phyloP scores from a whole-genome alignment of 2,888 invertebrate genomes.

The Caenorhabditis zanzibari region DNA sequence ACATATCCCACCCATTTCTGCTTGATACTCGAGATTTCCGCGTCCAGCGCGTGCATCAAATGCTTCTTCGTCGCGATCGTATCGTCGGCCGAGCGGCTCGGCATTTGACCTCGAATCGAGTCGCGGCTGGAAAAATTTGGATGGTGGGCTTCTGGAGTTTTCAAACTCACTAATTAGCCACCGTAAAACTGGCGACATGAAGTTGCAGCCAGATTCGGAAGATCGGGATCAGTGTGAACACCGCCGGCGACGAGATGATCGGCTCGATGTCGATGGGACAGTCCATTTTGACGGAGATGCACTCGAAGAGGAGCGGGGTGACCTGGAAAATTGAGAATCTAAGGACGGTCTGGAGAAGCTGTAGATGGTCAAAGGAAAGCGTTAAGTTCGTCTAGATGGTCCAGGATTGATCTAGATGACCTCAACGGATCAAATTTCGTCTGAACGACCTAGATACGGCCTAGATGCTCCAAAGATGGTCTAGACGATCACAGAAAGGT shows the following conservation, averaged over 20 bases:
- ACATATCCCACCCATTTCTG: conserved; percentile 55
- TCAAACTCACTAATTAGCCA: conserved; percentile 49
- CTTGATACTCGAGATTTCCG: conserved; percentile 53
- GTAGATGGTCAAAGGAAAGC: too few relatives aligned
- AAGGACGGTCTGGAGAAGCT: not conserved
- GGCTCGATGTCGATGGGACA: conserved; percentile 63
- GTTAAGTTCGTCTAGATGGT: too few relatives aligned
- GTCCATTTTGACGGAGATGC: conserved; percentile 48
- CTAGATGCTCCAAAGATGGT: too few relatives aligned
- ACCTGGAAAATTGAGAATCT: conserved; percentile 10
- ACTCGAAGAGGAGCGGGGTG: conserved; percentile 57
- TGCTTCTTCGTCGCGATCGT: conserved; percentile 42
- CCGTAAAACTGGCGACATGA: conserved; percentile 54
- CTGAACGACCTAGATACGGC: too few relatives aligned
- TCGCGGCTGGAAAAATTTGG: conserved; percentile 44
- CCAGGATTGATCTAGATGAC: too few relatives aligned
- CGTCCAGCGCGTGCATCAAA: conserved; percentile 53
- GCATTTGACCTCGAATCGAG: conserved; percentile 59
- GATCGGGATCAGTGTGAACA: conserved; percentile 51
- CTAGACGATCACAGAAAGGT: too few relatives aligned
- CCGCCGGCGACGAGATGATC: conserved; percentile 50
- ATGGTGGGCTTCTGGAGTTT: not conserved
- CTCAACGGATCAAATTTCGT: too few relatives aligned
- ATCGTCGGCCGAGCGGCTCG: conserved; percentile 31
- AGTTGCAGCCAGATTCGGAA: conserved; percentile 62